Conservation (phyloP, 2,888 invertebrate species). For the Pseudanteris insignis region DNA sequence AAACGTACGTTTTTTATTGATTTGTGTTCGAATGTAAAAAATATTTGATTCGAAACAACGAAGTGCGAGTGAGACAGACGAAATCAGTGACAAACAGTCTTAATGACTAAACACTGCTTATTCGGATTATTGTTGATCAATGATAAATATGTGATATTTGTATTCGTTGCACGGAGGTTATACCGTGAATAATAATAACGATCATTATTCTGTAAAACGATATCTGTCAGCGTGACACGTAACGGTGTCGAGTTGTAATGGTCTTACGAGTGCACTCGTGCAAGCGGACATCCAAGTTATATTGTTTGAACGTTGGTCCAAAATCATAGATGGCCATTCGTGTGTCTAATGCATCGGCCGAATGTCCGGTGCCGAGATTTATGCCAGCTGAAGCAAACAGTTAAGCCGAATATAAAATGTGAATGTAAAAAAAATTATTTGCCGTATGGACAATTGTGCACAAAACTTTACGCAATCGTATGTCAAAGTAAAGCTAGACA, state of each 20-base stretch:
- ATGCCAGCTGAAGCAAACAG: too few species aligned
- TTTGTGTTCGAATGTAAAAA: too few species aligned
- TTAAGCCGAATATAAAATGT: too few species aligned
- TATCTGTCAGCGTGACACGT: constrained; percentile 32
- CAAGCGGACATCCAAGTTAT: constrained; percentile 17
- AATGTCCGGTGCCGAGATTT: too few species aligned
- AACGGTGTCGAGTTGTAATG: constrained; percentile 30
- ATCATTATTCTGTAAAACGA: constrained; percentile 33
- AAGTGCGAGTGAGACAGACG: too few species aligned
- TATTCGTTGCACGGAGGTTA: constrained; percentile 23
- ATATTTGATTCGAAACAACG: too few species aligned
- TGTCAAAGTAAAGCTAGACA: constrained; percentile 3
- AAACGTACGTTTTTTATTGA: constrained; percentile 20
- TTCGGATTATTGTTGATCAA: constrained; percentile 32
- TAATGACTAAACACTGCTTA: too few species aligned
- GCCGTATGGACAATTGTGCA: too few species aligned
- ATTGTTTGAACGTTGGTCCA: constrained; percentile 23
- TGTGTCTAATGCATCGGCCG: constrained; percentile 11
- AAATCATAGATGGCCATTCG: constrained; percentile 23
- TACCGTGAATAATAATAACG: constrained; percentile 29
- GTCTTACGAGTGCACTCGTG: constrained; percentile 29
- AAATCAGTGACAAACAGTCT: too few species aligned
- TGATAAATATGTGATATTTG: constrained; percentile 34
- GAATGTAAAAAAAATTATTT: too few species aligned
- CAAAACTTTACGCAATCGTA: too few species aligned